Evolutionary conservation across 2,113 vertebrate species (phyloP).

Genomic region (Ochotona princeps): DNA sequence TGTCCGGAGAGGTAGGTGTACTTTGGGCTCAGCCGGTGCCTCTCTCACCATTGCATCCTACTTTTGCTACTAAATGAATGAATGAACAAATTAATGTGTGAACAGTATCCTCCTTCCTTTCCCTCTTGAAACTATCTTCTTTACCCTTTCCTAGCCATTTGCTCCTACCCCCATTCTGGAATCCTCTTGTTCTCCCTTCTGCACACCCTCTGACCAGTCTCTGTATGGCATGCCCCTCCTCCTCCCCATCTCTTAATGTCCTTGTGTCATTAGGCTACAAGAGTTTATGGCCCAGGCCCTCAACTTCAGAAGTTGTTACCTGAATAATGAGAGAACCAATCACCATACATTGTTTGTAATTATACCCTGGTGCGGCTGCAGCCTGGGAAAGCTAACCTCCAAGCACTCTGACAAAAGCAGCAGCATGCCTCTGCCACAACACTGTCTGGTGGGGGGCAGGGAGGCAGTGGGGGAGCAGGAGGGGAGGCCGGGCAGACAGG

Average conservation of each 20-base stretch:
- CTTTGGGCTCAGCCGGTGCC: background rate
- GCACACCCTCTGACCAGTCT: background rate
- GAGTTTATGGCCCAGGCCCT: background rate
- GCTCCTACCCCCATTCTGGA: background rate
- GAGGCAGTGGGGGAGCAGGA: background rate
- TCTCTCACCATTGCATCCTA: background rate
- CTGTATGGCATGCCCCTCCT: no score
- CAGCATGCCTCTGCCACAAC: background rate
- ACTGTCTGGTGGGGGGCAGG: background rate
- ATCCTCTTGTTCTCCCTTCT: background rate
- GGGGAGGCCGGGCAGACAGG: background rate
- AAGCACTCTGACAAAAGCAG: conserved; percentile 33
- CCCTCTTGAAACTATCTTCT: background rate
- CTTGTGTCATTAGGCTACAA: background rate
- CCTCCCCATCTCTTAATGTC: background rate
- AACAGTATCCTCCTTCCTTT: background rate
- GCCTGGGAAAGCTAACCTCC: conserved; percentile 49
- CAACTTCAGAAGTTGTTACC: conserved; percentile 44
- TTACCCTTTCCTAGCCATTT: background rate
- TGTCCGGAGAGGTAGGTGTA: background rate
- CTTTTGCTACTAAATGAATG: background rate
- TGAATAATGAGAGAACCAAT: conserved; percentile 18
- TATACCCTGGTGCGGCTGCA: conserved; percentile 30
- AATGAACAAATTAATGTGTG: background rate
- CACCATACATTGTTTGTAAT: conserved; percentile 45